Evolutionary conservation across 2,888 invertebrate species (phyloP).

Genomic region (Teleiodes luculella): DNA sequence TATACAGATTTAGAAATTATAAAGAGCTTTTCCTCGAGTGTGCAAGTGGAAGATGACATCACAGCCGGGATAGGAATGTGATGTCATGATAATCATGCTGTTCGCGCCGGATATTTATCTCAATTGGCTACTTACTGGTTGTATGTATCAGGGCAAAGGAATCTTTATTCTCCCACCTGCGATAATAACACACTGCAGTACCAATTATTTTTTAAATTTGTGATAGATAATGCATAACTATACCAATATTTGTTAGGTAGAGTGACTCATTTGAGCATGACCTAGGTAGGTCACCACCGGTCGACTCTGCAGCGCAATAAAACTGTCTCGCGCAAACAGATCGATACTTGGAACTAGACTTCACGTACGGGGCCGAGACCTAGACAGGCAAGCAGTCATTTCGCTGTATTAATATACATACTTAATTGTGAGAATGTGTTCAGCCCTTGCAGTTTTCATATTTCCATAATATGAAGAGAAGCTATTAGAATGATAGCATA

Average conservation of each 20-base stretch:
- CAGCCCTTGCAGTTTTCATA: no score
- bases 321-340: conserved; percentile 36
- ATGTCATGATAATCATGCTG: conserved; percentile 42
- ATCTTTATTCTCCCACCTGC: conserved; percentile 15
- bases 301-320: conserved; percentile 27
- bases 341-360: conserved; percentile 49
- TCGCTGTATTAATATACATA: conserved; percentile 20
- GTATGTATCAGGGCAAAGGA: conserved; percentile 17
- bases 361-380: conserved; percentile 33
- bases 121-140: conserved; percentile 39
- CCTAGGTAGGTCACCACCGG: conserved; percentile 1
- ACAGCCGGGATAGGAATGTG: conserved; percentile 34
- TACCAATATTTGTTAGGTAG: neutral
- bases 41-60: conserved; percentile 35
- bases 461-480: no score
- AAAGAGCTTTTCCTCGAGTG: neutral
- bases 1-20: no score
- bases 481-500: no score
- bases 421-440: neutral
- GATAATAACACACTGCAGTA: neutral
- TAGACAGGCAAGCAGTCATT: conserved; percentile 37
- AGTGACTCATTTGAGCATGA: neutral
- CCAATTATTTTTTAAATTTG: neutral
- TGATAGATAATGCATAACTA: neutral
- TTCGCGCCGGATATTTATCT: conserved; percentile 45